Conservation (phyloP, 2,888 invertebrate species). For the Tuberolachnus salignus region DNA sequence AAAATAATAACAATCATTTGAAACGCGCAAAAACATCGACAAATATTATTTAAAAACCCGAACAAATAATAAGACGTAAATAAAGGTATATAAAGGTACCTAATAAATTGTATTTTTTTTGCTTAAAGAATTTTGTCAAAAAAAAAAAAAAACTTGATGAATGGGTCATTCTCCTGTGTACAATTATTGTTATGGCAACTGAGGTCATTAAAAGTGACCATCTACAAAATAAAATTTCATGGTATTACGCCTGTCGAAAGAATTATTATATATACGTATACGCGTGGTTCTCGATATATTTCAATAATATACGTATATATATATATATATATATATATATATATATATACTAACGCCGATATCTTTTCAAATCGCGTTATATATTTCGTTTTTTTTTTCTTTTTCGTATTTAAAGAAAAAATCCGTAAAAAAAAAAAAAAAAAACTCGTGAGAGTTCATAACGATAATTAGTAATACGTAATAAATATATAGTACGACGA, state of each 20-base stretch:
- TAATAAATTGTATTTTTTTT: slow-evolving; percentile 9
- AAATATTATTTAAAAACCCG: too few relatives aligned
- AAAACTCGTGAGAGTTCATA: too few relatives aligned
- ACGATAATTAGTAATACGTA: too few relatives aligned
- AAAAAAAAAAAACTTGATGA: slow-evolving; percentile 19
- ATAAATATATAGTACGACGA: too few relatives aligned
- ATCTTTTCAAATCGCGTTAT: background rate
- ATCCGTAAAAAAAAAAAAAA: too few relatives aligned
- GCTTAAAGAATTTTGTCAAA: background rate
- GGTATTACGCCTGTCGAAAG: slow-evolving; percentile 22
- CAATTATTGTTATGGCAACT: slow-evolving; percentile 27
- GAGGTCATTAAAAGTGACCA: slow-evolving; percentile 33
- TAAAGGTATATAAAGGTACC: slow-evolving; percentile 11
- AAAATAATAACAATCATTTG: too few relatives aligned
- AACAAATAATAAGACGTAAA: background rate
- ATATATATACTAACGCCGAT: too few relatives aligned
- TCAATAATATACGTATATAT: too few relatives aligned
- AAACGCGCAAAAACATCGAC: too few relatives aligned
- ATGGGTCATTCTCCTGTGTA: slow-evolving; percentile 47
- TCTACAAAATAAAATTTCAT: slow-evolving; percentile 31
- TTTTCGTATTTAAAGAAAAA: too few relatives aligned
- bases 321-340: too few relatives aligned
- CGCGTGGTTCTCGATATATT: slow-evolving; percentile 2
- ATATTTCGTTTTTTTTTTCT: background rate
- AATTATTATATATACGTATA: background rate